Base-by-base conservation (phyloP, 2,888 invertebrate species). In the Apotomis capreana region DNA sequence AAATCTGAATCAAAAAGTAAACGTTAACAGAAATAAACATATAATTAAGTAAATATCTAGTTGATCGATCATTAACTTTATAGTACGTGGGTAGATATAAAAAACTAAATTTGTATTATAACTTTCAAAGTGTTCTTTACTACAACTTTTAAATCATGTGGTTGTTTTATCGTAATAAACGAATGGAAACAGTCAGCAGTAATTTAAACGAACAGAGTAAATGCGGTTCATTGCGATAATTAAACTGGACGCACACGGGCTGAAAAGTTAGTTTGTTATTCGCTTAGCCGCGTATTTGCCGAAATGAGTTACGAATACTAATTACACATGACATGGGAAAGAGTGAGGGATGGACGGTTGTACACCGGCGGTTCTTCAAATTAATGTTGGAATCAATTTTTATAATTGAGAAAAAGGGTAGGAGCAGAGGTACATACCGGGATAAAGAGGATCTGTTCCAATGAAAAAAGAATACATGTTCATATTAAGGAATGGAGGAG, bases 191-290 rank as follows among this genome's bases (percentile, higher is more conserved):
- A 71, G 61, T 54, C 37, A 65, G 44, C 71, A 68, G 67, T 68
- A 74, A 75, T 74, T 75, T 59, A 67, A 75, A 74, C 72, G 72
- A 74, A 69, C 73, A 65, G 69, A 62, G 67, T 70, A 74, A 70
- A 75, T 69, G 75, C 64, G 75, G 67, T 71, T 72, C 72, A 72
- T 68, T 58, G 63, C 58, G 58, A 63, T 72, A 72, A 72, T 72
- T 72, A 72, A 72, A 57, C 72, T 63, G 72, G 72, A 72, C 72
- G 72, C 72, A 68, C 58, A 62, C 68, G 71, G 57, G 67, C 71
- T 68, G 62, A 68, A 68, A 69, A 72, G 72, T 72, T 72, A 68
- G 72, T 72, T 72, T 68, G 72, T 71, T 71, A 71, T 71, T 71
- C 71, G 71, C 71, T 71, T 68, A 71, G 57, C 71, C 67, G 61